Percentiles rank a stretch among this genome's conserved stretches.
These are phyloP conservation scores for Ceratina australensis DNA, from an alignment of 1,140 invertebrate genomes.

Conservation along the genomic window DNA sequence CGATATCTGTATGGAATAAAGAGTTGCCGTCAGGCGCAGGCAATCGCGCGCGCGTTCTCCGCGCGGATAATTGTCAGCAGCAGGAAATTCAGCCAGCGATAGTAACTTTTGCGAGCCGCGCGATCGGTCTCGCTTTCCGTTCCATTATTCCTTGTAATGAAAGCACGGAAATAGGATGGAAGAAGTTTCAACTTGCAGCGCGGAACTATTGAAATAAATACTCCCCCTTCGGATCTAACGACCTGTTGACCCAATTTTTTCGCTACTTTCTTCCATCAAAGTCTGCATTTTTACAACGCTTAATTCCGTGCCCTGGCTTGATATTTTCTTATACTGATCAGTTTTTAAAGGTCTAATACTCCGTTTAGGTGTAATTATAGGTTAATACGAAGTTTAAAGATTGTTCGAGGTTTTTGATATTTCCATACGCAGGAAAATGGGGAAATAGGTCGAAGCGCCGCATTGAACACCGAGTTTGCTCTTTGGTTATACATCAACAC, in stretches of 20 bases:
- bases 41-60: slow-evolving; percentile 26
- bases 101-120: slow-evolving; percentile 36
- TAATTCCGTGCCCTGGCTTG: no score
- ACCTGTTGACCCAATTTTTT: slow-evolving; percentile 34
- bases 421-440: background rate
- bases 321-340: no score
- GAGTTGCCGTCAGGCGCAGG: slow-evolving; percentile 39
- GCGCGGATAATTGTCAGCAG: slow-evolving; percentile 50
- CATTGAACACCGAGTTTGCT: slow-evolving; percentile 42
- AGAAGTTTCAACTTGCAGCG: slow-evolving; percentile 41
- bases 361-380: no score
- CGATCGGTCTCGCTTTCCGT: slow-evolving; percentile 47
- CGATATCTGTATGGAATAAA: slow-evolving; percentile 20
- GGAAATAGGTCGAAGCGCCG: slow-evolving; percentile 7
- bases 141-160: slow-evolving; percentile 43
- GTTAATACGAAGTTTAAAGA: no score
- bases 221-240: slow-evolving; percentile 15
- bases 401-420: background rate
- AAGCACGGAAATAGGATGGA: slow-evolving; percentile 48
- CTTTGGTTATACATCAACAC: slow-evolving; percentile 34
- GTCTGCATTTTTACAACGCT: no score
- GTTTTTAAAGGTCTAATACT: no score
- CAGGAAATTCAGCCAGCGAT: slow-evolving; percentile 48
- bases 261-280: slow-evolving; percentile 11
- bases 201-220: slow-evolving; percentile 39